Evolutionary conservation across 2,113 vertebrate genomes (phyloP).

Genomic region (Dolichotis patagonum): DNA sequence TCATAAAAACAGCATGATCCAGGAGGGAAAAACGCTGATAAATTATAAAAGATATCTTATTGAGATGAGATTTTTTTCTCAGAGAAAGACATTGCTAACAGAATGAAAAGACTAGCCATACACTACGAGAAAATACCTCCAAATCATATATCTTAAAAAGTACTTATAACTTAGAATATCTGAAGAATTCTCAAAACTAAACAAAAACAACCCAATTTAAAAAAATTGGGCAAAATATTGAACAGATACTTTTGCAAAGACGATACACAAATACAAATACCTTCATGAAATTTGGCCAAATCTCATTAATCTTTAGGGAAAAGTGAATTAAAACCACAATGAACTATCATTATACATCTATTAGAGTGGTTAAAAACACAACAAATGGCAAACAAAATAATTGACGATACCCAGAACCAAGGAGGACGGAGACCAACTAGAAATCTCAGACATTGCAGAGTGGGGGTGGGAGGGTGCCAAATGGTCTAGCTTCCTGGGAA

Average conservation of each 20-base stretch:
- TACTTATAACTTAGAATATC: neutral
- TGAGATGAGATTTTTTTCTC: neutral
- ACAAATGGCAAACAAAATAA: neutral
- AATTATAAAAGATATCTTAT: neutral
- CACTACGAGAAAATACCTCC: neutral
- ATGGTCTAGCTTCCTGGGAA: neutral
- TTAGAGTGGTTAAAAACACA: neutral
- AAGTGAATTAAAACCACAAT: neutral
- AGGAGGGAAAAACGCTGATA: neutral
- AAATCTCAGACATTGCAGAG: neutral
- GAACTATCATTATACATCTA: neutral
- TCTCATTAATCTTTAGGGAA: neutral
- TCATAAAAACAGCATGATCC: neutral
- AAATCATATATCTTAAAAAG: neutral
- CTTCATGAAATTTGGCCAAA: neutral
- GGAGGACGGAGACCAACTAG: neutral
- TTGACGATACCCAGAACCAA: neutral
- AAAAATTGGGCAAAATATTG: neutral
- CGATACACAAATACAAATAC: conserved; percentile 15
- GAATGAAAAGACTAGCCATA: neutral
- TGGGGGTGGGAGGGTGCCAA: neutral
- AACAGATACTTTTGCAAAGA: neutral
- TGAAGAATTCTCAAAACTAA: conserved; percentile 21
- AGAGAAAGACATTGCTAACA: neutral
- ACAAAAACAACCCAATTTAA: neutral